phyloP scores from a whole-genome alignment of 1,140 invertebrate genomes.

The Cydia pomonella region DNA sequence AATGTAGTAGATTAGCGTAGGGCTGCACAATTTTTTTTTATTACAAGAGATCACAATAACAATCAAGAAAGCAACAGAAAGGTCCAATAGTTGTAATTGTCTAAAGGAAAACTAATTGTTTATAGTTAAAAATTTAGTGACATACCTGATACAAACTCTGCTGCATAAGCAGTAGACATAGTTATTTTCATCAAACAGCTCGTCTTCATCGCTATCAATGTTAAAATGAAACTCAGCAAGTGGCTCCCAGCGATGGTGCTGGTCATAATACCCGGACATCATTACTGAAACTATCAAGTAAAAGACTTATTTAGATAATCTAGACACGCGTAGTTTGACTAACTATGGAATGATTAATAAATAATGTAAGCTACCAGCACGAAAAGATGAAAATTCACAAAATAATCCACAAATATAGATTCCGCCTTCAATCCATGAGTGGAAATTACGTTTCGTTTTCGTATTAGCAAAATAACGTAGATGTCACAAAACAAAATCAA shows the following conservation, averaged over 20 bases:
- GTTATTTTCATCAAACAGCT: constrained; percentile 62
- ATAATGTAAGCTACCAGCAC: background rate
- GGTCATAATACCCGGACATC: constrained; percentile 73
- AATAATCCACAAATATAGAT: background rate
- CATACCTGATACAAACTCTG: constrained; percentile 72
- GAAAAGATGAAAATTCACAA: background rate
- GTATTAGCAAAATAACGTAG: background rate
- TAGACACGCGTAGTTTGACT: background rate
- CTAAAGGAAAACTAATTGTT: background rate
- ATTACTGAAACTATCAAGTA: constrained; percentile 41
- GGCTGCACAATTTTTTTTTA: background rate
- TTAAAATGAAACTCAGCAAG: constrained; percentile 77
- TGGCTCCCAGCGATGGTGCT: constrained; percentile 74
- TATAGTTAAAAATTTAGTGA: constrained; percentile 34
- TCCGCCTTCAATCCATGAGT: background rate
- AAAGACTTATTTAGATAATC: background rate
- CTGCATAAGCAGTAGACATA: constrained; percentile 76
- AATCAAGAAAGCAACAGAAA: background rate
- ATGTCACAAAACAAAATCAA: constrained; percentile 6
- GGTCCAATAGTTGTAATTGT: background rate
- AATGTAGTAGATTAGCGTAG: background rate
- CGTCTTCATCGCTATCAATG: constrained; percentile 48
- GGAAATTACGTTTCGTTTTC: constrained; percentile 12
- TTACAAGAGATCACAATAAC: background rate
- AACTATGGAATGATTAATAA: background rate